Percentiles rank a stretch among this genome's conserved stretches.
Evolutionary conservation across 2,888 invertebrate species (phyloP).

Genomic region (Temnothorax unifasciatus): DNA sequence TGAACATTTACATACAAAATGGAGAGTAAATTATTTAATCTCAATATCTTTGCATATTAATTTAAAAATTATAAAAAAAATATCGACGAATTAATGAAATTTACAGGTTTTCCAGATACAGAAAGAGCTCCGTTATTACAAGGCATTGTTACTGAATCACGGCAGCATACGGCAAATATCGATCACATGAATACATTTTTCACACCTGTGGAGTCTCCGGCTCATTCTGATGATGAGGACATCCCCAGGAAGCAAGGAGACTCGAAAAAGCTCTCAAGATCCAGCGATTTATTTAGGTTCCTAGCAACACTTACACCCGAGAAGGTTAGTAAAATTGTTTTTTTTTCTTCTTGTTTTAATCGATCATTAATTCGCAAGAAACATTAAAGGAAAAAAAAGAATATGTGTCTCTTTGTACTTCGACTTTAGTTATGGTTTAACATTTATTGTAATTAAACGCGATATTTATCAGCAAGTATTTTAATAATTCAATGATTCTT

Average conservation of each 20-base stretch:
- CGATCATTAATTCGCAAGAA: neutral
- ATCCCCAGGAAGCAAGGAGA: slow-evolving; percentile 54
- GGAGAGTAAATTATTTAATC: neutral
- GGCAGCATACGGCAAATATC: slow-evolving; percentile 88
- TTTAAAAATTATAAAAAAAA: neutral
- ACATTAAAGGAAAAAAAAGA: neutral
- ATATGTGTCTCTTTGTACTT: neutral
- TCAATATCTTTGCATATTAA: neutral
- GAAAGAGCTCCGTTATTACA: slow-evolving; percentile 87
- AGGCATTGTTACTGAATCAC: slow-evolving; percentile 85
- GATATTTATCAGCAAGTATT: neutral
- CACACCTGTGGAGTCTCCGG: slow-evolving; percentile 91
- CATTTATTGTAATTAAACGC: neutral
- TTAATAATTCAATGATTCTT: neutral
- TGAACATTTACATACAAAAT: neutral
- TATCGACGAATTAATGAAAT: slow-evolving; percentile 1
- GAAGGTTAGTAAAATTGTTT: slow-evolving; percentile 78
- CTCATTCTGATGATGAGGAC: slow-evolving; percentile 86
- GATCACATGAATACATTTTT: slow-evolving; percentile 91
- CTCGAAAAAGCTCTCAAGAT: slow-evolving; percentile 56
- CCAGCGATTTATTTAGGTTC: slow-evolving; percentile 54
- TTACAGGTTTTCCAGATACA: slow-evolving; percentile 82
- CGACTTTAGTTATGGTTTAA: slow-evolving; percentile 2
- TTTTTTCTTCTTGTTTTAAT: neutral
- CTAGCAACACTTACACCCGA: slow-evolving; percentile 75